Evolutionary conservation across 2,888 invertebrate genomes (phyloP).

Genomic region (Digitonthophagus gazella): DNA sequence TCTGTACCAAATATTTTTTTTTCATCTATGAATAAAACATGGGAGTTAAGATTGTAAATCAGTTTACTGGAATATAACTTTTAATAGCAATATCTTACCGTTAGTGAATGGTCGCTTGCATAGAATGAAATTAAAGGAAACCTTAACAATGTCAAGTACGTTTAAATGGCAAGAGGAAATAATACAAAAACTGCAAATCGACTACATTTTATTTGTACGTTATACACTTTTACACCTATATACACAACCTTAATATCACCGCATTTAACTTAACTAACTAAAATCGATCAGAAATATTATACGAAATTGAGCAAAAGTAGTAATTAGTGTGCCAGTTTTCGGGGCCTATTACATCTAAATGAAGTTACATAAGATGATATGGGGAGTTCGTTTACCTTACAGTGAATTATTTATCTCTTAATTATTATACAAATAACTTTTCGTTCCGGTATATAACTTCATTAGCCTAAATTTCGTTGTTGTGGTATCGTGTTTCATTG

Average conservation of each 20-base stretch:
- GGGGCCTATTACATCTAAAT: not conserved
- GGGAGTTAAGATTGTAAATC: no score
- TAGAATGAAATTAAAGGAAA: not conserved
- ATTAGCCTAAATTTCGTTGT: constrained; percentile 62
- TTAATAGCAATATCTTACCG: not conserved
- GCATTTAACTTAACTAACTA: not conserved
- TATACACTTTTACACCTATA: not conserved
- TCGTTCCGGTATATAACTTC: constrained; percentile 57
- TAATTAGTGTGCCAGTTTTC: not conserved
- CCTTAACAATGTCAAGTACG: not conserved
- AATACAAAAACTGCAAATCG: not conserved
- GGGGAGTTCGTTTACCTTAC: no score
- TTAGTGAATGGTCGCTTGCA: not conserved
- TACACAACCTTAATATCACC: not conserved
- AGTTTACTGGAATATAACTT: not conserved
- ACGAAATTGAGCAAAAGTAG: constrained; percentile 6
- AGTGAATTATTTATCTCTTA: constrained; percentile 2
- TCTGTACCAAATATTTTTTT: no score
- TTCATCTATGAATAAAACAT: no score
- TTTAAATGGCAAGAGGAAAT: not conserved
- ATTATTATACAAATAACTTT: constrained; percentile 53
- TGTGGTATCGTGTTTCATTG: constrained; percentile 19
- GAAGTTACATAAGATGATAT: no score
- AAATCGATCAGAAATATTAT: no score
- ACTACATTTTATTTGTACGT: not conserved